Conservation (phyloP, 2,113 vertebrate genomes). For the Nettapus auritus region DNA sequence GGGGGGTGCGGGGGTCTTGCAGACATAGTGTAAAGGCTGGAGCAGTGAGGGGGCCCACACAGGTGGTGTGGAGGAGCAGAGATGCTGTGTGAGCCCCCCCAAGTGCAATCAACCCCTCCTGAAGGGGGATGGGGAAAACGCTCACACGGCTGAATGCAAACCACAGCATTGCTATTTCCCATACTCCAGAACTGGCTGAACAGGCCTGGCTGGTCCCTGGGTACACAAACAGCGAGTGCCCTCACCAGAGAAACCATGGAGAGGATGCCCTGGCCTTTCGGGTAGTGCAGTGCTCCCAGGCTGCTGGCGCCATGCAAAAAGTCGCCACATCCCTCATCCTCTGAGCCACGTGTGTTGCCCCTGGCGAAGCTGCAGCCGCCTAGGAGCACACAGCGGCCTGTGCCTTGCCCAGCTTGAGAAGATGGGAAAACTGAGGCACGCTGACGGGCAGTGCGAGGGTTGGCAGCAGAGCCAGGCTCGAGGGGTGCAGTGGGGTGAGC, state of each 20-base stretch:
- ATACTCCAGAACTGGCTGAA: constrained; percentile 43
- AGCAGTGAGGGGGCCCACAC: neutral
- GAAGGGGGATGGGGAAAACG: neutral
- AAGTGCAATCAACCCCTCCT: neutral
- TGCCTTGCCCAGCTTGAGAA: neutral
- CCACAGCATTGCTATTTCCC: constrained; percentile 28
- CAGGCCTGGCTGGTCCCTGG: constrained; percentile 1
- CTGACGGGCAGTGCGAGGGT: neutral
- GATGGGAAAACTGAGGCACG: neutral
- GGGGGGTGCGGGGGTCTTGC: rapidly evolving
- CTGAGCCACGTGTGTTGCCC: neutral
- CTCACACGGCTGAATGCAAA: neutral
- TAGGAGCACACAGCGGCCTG: rapidly evolving
- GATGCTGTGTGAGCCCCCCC: neutral
- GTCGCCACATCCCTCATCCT: neutral
- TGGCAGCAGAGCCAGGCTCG: rapidly evolving
- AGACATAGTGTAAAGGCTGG: neutral
- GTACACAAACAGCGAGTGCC: neutral
- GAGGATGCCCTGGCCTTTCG: neutral
- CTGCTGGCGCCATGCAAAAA: neutral
- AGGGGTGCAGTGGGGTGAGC: rapidly evolving
- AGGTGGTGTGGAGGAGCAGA: neutral
- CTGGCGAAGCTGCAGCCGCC: neutral
- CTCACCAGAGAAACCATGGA: neutral
- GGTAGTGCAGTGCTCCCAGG: neutral